Evolutionary conservation across 2,797 vertebrate genomes (phyloP).

Genomic region (Malurus leucopterus): DNA sequence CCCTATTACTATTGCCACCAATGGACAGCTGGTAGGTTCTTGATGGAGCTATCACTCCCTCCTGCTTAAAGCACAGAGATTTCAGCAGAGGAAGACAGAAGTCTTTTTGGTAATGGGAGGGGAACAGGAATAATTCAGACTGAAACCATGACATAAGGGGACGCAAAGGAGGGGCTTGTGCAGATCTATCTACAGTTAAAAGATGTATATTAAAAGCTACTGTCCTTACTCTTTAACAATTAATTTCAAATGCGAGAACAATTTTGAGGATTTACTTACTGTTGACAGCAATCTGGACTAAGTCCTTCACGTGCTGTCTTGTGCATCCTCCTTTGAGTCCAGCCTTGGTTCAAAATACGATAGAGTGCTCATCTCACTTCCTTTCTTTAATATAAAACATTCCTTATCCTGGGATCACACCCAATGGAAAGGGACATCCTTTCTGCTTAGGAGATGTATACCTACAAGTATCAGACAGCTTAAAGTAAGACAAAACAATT

Average conservation of each 20-base stretch:
- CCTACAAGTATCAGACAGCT: neutral
- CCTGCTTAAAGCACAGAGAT: neutral
- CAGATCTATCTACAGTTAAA: neutral
- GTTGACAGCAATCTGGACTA: neutral
- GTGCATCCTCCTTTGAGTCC: neutral
- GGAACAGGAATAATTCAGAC: neutral
- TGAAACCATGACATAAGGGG: neutral
- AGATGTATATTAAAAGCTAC: neutral
- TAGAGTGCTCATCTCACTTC: neutral
- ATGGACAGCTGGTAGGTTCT: neutral
- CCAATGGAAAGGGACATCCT: neutral
- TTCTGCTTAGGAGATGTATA: neutral
- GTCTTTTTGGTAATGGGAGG: neutral
- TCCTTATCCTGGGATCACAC: neutral
- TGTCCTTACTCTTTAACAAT: neutral
- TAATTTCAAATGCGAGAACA: slow-evolving; percentile 20
- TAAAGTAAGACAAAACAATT: neutral
- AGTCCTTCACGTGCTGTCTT: neutral
- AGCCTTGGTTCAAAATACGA: neutral
- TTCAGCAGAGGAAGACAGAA: neutral
- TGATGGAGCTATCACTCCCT: neutral
- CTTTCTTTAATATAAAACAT: neutral
- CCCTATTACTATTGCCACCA: neutral
- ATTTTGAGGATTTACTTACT: slow-evolving; percentile 3
- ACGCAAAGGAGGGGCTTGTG: neutral